Conservation (phyloP, 2,888 invertebrate species). For the Sminthurinus aureus region DNA sequence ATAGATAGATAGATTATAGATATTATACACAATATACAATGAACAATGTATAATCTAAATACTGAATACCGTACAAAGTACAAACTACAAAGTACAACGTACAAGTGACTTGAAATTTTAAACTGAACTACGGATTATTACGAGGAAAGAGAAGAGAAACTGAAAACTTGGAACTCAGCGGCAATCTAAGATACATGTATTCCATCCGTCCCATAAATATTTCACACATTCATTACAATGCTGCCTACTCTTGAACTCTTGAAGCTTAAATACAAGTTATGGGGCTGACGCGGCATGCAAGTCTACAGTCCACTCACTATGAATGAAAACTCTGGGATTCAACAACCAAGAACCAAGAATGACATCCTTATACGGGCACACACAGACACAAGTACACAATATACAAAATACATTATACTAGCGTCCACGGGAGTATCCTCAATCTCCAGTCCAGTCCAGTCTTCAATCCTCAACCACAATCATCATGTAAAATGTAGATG, state of each 20-base stretch:
- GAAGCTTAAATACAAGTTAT: constrained; percentile 36
- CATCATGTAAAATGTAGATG: too few relatives aligned
- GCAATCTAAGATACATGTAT: constrained; percentile 7
- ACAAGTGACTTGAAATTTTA: background rate
- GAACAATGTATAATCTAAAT: too few relatives aligned
- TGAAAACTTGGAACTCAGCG: constrained; percentile 21
- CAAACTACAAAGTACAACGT: background rate
- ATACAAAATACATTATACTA: too few relatives aligned
- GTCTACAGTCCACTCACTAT: constrained; percentile 15
- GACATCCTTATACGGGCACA: constrained; percentile 40
- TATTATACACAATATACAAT: background rate
- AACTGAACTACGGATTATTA: too few relatives aligned
- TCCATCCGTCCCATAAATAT: constrained; percentile 39
- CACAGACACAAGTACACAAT: background rate
- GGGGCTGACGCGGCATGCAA: constrained; percentile 40
- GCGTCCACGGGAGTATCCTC: background rate
- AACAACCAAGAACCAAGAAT: too few relatives aligned
- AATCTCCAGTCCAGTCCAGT: background rate
- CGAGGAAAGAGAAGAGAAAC: too few relatives aligned
- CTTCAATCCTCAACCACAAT: background rate
- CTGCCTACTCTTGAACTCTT: constrained; percentile 25
- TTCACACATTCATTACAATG: constrained; percentile 39
- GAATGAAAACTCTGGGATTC: constrained; percentile 28
- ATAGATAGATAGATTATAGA: background rate
- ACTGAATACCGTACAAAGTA: background rate